These are phyloP conservation scores for Platycheirus rosarum DNA, from an alignment of 2,888 invertebrate species.

Conservation along the genomic window DNA sequence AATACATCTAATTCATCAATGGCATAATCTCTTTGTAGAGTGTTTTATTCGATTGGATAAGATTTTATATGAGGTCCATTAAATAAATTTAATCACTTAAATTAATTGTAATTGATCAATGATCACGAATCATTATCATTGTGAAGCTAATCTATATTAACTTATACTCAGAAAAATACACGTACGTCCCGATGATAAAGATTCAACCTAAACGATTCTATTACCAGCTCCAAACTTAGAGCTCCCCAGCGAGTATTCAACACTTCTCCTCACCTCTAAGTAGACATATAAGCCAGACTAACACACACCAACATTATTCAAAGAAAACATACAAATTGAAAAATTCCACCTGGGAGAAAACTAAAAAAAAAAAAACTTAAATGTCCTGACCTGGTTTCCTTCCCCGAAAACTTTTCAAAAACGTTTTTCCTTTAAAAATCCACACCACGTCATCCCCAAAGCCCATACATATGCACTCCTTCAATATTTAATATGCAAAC, in stretches of 20 bases:
- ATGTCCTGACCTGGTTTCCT: constrained; percentile 63
- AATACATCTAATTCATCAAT: too few relatives aligned
- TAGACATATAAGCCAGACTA: constrained; percentile 50
- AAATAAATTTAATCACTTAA: too few relatives aligned
- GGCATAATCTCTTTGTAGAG: too few relatives aligned
- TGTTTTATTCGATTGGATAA: too few relatives aligned
- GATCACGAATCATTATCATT: too few relatives aligned
- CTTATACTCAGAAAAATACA: too few relatives aligned
- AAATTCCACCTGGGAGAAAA: constrained; percentile 53
- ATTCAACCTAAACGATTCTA: constrained; percentile 25
- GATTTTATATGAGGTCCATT: too few relatives aligned
- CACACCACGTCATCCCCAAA: too few relatives aligned
- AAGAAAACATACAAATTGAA: constrained; percentile 60
- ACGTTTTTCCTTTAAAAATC: constrained; percentile 44
- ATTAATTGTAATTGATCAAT: too few relatives aligned
- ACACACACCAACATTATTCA: constrained; percentile 30
- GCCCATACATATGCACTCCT: constrained; percentile 42
- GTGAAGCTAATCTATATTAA: too few relatives aligned
- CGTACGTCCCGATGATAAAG: too few relatives aligned
- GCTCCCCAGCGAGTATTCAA: constrained; percentile 41
- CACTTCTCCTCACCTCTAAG: constrained; percentile 25
- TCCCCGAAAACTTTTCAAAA: constrained; percentile 39
- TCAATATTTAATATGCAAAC: constrained; percentile 74
- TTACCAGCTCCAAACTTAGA: constrained; percentile 18
- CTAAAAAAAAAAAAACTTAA: constrained; percentile 60